Base-by-base conservation (phyloP, 64 coral and sea anemone genomes). In the Astreopora myriophthalma region DNA sequence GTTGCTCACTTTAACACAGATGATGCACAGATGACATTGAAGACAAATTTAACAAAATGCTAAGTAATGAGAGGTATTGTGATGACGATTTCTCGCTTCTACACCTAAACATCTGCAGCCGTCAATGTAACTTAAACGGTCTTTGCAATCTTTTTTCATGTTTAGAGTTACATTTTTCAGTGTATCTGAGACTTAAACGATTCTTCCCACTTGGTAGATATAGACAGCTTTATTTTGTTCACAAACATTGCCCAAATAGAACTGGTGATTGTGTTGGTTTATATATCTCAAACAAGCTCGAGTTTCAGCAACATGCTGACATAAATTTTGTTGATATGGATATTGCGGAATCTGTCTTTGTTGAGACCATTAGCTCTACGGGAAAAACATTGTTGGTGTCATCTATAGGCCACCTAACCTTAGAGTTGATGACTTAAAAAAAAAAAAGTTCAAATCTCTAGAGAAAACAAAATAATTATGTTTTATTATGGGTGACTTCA, bases 351-450 rank as follows among this genome's bases (percentile, higher is more conserved):
- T 61, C 19, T 5, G 3, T 61, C 3, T 61, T 61, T 61, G 13
- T 61, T 61, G 57, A 61, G 13, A 11, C 13, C 3, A 61, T 61
- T 5, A 13, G 57, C 57, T 11, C 20, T 3, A 11, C 13, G 57
- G 13, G 13, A 86, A 86, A 24, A 86, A 86, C 17, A 71, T 71
- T 10, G 37, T 86, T 14, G 84, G 67, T 4, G 38, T 71, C n/a
- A 71, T 86, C 13, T 86, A 86, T 33, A 86, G 84, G 32, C 84
- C 84, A n/a, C 84, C 84, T 34, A 48, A 86, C 37, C 38, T n/a
- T 38, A 34, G 37, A 42, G 17, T 86, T 38, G 26, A 25, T 8
- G 34, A 23, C 9, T 86, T 86, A 31, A 4, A 38, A 57, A 69
- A 9, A 51, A 33, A 1, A 20, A 37, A 24, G 3, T 86, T 23